Conservation (phyloP, 1,140 invertebrate species). For the Tetragonula clypearis region DNA sequence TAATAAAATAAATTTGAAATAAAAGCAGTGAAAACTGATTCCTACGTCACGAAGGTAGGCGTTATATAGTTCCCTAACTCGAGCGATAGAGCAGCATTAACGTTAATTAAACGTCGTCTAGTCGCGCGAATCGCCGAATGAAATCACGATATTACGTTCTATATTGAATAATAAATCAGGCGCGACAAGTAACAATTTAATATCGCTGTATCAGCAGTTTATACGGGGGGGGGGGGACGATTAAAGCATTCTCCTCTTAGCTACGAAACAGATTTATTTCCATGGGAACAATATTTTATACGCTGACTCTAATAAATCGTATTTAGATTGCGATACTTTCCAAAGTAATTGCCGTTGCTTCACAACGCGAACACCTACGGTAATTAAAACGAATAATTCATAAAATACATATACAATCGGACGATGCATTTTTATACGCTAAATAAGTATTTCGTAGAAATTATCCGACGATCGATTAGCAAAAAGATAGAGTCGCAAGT, state of each 20-base stretch:
- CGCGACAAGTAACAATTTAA: slow-evolving; percentile 39
- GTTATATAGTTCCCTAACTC: not conserved
- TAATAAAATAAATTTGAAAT: not conserved
- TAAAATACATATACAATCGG: not conserved
- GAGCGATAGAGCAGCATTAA: not conserved
- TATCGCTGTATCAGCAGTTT: slow-evolving; percentile 45
- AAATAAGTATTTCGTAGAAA: not conserved
- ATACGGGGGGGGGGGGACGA: slow-evolving; percentile 5
- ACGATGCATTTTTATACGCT: not conserved
- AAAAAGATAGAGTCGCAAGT: not conserved
- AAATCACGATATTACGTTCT: slow-evolving; percentile 42
- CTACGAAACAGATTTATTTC: slow-evolving; percentile 24
- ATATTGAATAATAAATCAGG: slow-evolving; percentile 44
- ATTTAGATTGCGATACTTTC: not conserved
- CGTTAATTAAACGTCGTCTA: slow-evolving; percentile 38
- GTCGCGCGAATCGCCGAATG: slow-evolving; percentile 19
- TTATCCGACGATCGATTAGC: not conserved
- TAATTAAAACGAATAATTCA: not conserved
- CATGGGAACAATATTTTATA: slow-evolving; percentile 10
- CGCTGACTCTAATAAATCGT: not conserved
- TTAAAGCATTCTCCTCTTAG: slow-evolving; percentile 23
- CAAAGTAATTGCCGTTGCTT: not conserved
- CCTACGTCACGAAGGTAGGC: not conserved
- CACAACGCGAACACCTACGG: not conserved
- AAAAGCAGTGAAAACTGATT: not conserved